Evolutionary conservation across 2,113 vertebrate species (phyloP), one percentile per base, ranked within the genome.

Genomic region (Datnioides undecimradiatus): DNA sequence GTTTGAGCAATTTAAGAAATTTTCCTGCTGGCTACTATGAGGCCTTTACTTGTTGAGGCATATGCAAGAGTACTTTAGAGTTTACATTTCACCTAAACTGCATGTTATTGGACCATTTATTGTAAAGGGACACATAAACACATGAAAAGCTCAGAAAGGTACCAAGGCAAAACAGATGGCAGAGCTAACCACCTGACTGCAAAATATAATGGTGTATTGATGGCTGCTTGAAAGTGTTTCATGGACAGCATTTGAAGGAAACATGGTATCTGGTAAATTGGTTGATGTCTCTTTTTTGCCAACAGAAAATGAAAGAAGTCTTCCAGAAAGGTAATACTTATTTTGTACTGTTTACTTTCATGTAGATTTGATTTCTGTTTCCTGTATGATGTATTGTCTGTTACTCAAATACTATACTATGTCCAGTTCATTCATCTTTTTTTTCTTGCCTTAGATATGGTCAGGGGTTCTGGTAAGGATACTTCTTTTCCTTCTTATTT

Each of bases 281-380:
- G n/a, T n/a, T n/a, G n/a, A n/a, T n/a, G n/a, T 43, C 5, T 86
- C 6, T 51, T 59, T 21, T 76, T 66, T 49, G 45, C 55, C 52
- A 36, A 45, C 80, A 89, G 87, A 70, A 65, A 76, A 73, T 73
- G 66, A 0, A 2, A 7, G 27, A 79, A 10, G 8, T 87, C n/a
- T 87, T 89, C 58, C 23, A 52, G 6, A 36, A 79, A 73, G 71
- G 87, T 89, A 82, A 27, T 33, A 14, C n/a, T 13, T 3, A 0
- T 14, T 34, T 36, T 49, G 23, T 5, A 11, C 8, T 5, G n/a
- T 4, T 13, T 16, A 25, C 2, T 25, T 63, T 38, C 3, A 0
- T 27, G 1, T 48, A 25, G 11, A 27, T 52, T 45, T 25, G 7
- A 13, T 51, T 31, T 48, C 1, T 40, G 2, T 66, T 52, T 21